These are phyloP conservation scores for Batillaria attramentaria DNA, from an alignment of 1,140 invertebrate genomes.

Conservation along the genomic window DNA sequence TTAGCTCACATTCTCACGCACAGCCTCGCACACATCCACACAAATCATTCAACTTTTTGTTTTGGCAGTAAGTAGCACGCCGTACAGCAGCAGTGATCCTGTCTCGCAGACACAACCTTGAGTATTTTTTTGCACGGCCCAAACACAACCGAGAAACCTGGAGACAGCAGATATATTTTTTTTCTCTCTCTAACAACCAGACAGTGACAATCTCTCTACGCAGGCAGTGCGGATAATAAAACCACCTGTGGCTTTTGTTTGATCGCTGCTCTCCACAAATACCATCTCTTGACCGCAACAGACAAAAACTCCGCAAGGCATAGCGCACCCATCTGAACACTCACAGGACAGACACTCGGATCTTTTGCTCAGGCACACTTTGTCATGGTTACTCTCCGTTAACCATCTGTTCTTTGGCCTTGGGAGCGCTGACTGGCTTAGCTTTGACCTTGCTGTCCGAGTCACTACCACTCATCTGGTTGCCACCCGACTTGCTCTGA, in stretches of 20 bases:
- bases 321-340: neutral
- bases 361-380: neutral
- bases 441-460: conserved; percentile 57
- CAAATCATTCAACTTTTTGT: conserved; percentile 10
- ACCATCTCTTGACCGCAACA: neutral
- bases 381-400: conserved; percentile 57
- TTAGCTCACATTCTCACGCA: neutral
- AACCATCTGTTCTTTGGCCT: conserved; percentile 57
- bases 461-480: conserved; percentile 58
- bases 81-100: conserved; percentile 3
- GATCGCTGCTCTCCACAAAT: neutral
- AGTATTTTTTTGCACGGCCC: neutral
- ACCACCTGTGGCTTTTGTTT: too few relatives aligned
- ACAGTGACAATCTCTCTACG: neutral
- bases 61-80: conserved; percentile 22
- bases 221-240: neutral
- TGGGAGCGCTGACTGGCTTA: conserved; percentile 38
- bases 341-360: neutral
- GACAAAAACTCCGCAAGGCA: neutral
- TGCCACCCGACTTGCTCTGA: conserved; percentile 27
- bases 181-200: neutral
- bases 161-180: neutral
- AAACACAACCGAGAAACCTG: neutral
- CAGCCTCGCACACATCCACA: neutral
- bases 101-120: conserved; percentile 19